Evolutionary conservation across 2,888 invertebrate species (phyloP), one percentile per base, ranked within the genome.

Genomic region (Acleris holmiana): DNA sequence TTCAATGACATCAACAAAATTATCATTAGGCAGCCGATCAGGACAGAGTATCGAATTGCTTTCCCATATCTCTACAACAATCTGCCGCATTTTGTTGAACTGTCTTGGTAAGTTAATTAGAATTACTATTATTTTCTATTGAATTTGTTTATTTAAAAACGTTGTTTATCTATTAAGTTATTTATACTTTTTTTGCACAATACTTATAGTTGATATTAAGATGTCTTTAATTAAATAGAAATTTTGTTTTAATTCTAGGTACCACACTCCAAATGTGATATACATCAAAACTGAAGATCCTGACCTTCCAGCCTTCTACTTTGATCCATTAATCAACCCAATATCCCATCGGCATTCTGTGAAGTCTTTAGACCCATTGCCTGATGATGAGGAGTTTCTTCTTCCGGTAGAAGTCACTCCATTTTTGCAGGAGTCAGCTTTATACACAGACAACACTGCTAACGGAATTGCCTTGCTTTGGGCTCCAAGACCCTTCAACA

Each of bases 1-100:
- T 99, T 99, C 82, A 99, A 99, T 92, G 99, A 99, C 82, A 99
- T 99, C 74, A 99, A 99, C 88, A 99, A 99, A 92, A 99, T 99
- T 77, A 99, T 99, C 70, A 99, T 99, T 75, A 94, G 99, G 8
- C 99, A 99, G 82, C 99, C 99, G 3, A 98, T 99, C 73, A 94
- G 99, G 69, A 99, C 99, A 0, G 99, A 99, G 88, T 99, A 99
- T 86, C 95, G 99, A 73, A 99, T 99, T 81, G 99, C 99, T 0
- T 99, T 99, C 89, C 99, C 99, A 0, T 99, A 99, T 88, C 93
- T 99, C 74, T 99, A 99, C 93, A 99, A 99, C 88, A 99, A 99
- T 84, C 95, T 99, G 94, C 99, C 99, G 0, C 98, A 99, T 88
- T 99, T 98, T 87, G 99, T 99, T 0, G 99, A 99, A 91, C 94